phyloP scores from a whole-genome alignment of 2,888 invertebrate species.

The Luperina nickerlii region DNA sequence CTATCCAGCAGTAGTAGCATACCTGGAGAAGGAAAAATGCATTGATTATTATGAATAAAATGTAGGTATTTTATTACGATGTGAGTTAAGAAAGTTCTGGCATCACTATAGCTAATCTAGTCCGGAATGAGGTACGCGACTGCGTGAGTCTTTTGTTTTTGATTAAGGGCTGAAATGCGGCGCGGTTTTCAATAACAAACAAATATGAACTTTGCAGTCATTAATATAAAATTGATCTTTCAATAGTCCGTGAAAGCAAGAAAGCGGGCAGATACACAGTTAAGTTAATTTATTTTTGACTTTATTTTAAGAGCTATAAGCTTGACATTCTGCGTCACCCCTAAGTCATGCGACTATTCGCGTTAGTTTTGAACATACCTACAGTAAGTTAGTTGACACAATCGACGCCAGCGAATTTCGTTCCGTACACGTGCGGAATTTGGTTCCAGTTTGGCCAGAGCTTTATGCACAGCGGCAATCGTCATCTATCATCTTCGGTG shows the following conservation, averaged over 20 bases:
- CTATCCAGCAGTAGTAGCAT: slow-evolving; percentile 88
- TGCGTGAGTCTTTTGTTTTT: neutral
- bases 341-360: neutral
- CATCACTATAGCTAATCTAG: neutral
- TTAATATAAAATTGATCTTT: neutral
- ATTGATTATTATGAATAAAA: neutral
- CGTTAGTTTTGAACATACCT: neutral
- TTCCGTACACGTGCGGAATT: too few relatives aligned
- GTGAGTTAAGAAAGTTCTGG: neutral
- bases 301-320: neutral
- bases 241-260: neutral
- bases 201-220: neutral
- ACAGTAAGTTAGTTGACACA: neutral
- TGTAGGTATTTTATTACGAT: neutral
- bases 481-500: neutral
- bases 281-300: neutral
- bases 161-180: neutral
- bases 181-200: neutral
- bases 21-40: slow-evolving; percentile 72
- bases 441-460: too few relatives aligned
- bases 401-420: neutral
- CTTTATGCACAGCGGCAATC: neutral
- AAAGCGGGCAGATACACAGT: neutral
- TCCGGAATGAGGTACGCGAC: neutral
- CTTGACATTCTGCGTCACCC: neutral